phyloP scores from a whole-genome alignment of 2,888 invertebrate genomes.

The Apamea crenata region DNA sequence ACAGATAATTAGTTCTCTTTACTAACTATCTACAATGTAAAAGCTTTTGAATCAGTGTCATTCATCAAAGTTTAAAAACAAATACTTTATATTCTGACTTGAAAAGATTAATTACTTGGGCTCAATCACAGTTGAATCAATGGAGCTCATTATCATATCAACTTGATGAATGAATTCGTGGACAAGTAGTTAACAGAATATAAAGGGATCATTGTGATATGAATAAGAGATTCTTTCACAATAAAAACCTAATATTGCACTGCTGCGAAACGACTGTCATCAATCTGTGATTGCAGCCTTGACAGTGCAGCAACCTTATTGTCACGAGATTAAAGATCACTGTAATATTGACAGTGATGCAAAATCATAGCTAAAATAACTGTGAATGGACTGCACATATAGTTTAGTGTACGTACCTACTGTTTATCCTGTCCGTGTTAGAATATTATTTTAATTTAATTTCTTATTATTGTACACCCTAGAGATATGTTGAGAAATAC shows the following conservation, averaged over 20 bases:
- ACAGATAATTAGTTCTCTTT: slow-evolving; percentile 1
- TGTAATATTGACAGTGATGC: no score
- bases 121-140: slow-evolving; percentile 24
- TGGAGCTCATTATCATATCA: slow-evolving; percentile 32
- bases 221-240: not conserved
- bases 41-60: not conserved
- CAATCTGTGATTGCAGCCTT: no score
- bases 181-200: slow-evolving; percentile 4
- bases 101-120: slow-evolving; percentile 27
- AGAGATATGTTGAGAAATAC: not conserved
- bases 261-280: not conserved
- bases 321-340: no score
- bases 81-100: slow-evolving; percentile 6
- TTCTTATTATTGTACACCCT: not conserved
- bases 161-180: not conserved
- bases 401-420: not conserved
- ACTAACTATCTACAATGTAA: slow-evolving; percentile 2
- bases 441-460: not conserved
- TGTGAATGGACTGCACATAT: not conserved
- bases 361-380: no score
- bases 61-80: slow-evolving; percentile 12
- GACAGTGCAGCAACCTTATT: no score
- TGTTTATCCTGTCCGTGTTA: not conserved
- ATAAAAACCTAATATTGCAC: not conserved
- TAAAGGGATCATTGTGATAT: not conserved